Conservation (phyloP, 2,888 invertebrate species). For the Pristionchus arcanus region DNA sequence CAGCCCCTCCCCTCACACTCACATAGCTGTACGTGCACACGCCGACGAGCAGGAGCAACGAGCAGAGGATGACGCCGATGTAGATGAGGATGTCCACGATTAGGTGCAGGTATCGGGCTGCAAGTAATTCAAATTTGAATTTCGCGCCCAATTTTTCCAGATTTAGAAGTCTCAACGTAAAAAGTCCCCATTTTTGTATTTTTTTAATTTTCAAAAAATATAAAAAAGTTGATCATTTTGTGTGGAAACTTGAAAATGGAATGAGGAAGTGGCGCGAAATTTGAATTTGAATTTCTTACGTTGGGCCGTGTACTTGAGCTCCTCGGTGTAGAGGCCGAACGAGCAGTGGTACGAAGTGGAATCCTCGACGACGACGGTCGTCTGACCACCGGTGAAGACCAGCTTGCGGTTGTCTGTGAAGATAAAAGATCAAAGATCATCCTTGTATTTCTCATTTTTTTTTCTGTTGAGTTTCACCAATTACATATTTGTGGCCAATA, state of each 20-base stretch:
- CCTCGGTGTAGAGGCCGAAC: constrained; percentile 78
- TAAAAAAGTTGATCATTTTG: constrained; percentile 17
- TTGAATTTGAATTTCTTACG: constrained; percentile 63
- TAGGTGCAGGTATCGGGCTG: constrained; percentile 72
- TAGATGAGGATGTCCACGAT: constrained; percentile 75
- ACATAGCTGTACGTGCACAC: constrained; percentile 70
- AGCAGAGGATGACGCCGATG: constrained; percentile 72
- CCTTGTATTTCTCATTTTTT: background rate
- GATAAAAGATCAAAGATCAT: background rate
- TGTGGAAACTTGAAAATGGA: background rate
- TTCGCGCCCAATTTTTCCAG: background rate
- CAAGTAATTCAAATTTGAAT: constrained; percentile 57
- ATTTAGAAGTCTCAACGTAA: constrained; percentile 7
- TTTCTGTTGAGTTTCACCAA: background rate
- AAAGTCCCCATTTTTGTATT: background rate
- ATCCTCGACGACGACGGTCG: constrained; percentile 76
- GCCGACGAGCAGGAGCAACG: constrained; percentile 74
- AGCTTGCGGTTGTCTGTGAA: constrained; percentile 75
- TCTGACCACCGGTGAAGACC: constrained; percentile 70
- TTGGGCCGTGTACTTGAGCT: constrained; percentile 72
- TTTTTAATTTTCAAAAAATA: background rate
- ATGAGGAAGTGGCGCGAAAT: background rate
- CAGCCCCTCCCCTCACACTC: constrained; percentile 52
- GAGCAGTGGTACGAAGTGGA: constrained; percentile 78
- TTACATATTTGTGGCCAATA: background rate